Percentiles rank a stretch among this genome's conserved stretches.
These are phyloP conservation scores for Lepidotrigona ventralis DNA, from an alignment of 1,140 invertebrate species.

Conservation along the genomic window DNA sequence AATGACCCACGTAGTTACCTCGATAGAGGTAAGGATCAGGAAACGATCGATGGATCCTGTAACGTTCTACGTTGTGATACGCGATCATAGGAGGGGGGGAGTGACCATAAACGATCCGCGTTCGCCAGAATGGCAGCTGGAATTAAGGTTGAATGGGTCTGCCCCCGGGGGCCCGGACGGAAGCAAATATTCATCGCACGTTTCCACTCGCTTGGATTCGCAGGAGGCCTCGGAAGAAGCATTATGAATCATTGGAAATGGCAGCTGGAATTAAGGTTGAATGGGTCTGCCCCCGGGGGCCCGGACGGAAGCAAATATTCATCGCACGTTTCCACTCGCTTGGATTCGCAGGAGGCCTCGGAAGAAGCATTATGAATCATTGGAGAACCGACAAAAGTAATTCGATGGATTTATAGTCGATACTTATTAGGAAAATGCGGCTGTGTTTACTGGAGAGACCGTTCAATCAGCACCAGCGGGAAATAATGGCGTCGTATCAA, in stretches of 20 bases:
- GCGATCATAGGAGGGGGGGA: not conserved
- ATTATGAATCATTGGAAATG: constrained; percentile 45
- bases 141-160: constrained; percentile 29
- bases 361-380: constrained; percentile 47
- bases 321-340: constrained; percentile 33
- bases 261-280: constrained; percentile 37
- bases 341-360: constrained; percentile 38
- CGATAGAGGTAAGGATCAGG: not conserved
- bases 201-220: constrained; percentile 30
- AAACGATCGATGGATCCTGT: not conserved
- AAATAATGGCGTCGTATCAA: constrained; percentile 9
- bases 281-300: not conserved
- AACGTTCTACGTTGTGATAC: not conserved
- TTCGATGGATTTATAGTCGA: constrained; percentile 47
- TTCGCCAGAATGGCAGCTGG: constrained; percentile 18
- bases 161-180: not conserved
- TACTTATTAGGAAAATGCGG: constrained; percentile 42
- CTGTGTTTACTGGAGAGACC: not conserved
- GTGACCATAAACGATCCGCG: constrained; percentile 64
- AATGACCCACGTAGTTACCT: not conserved
- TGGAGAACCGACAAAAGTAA: constrained; percentile 25
- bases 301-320: constrained; percentile 15
- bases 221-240: constrained; percentile 41
- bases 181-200: constrained; percentile 29
- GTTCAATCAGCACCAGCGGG: constrained; percentile 23